Percentiles rank a stretch among this genome's conserved stretches.
These are phyloP conservation scores for Troides oblongomaculatus DNA, from an alignment of 2,888 invertebrate genomes.

Conservation along the genomic window DNA sequence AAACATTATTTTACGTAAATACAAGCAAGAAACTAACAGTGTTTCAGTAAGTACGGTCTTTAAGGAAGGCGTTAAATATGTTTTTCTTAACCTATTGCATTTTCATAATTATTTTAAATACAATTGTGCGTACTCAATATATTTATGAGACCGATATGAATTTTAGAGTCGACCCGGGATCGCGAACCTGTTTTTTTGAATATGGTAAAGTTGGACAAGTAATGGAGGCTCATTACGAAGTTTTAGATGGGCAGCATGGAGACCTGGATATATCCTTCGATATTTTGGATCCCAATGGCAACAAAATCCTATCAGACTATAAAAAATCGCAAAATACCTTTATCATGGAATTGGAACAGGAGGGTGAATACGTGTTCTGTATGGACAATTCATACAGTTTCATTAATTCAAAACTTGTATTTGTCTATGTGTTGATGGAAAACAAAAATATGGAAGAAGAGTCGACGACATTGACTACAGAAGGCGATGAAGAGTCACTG, in stretches of 20 bases:
- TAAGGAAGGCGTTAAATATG: conserved; percentile 32
- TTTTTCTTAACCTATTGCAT: conserved; percentile 31
- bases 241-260: conserved; percentile 90
- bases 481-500: conserved; percentile 46
- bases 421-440: conserved; percentile 86
- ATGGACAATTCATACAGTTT: conserved; percentile 92
- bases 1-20: conserved; percentile 36
- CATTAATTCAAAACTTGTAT: conserved; percentile 89
- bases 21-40: conserved; percentile 11
- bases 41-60: neutral
- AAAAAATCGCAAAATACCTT: conserved; percentile 85
- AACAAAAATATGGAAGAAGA: conserved; percentile 68
- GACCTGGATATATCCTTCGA: conserved; percentile 91
- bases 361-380: conserved; percentile 90
- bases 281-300: conserved; percentile 82
- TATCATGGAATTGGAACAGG: conserved; percentile 77
- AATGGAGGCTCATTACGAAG: conserved; percentile 73
- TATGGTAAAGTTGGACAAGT: conserved; percentile 57
- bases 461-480: conserved; percentile 41
- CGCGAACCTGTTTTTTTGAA: conserved; percentile 63
- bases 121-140: conserved; percentile 39
- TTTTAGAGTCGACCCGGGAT: conserved; percentile 62
- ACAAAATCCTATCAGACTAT: conserved; percentile 81
- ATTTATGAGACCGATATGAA: conserved; percentile 61
- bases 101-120: conserved; percentile 31